A percentile compares a stretch with the other conserved stretches of the same genome.
These are phyloP conservation scores for Hypolimnas misippus DNA, from an alignment of 2,888 invertebrate genomes.

Conservation along the genomic window DNA sequence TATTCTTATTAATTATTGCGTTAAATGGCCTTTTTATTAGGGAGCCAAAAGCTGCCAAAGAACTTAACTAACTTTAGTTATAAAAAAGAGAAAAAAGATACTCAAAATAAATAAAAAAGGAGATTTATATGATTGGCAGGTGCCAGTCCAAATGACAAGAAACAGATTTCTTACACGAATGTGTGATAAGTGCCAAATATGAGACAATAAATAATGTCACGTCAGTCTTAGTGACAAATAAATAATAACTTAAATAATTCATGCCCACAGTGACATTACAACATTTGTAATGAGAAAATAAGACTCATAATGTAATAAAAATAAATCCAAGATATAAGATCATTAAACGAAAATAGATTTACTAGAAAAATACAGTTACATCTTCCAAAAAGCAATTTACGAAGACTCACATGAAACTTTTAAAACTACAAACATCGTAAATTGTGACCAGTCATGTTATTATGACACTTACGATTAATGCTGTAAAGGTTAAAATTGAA, in stretches of 20 bases:
- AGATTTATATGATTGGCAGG: neutral
- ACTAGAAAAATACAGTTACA: slow-evolving; percentile 22
- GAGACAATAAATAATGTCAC: slow-evolving; percentile 19
- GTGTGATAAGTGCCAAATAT: slow-evolving; percentile 10
- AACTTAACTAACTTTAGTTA: no score
- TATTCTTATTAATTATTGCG: no score
- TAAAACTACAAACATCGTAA: neutral
- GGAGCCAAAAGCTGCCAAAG: no score
- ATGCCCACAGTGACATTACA: neutral
- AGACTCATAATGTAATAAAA: slow-evolving; percentile 6
- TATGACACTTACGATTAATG: neutral
- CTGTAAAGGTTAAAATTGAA: slow-evolving; percentile 24
- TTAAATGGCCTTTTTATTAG: no score
- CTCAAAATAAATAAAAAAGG: neutral
- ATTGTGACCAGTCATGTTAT: slow-evolving; percentile 3
- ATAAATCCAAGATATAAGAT: neutral
- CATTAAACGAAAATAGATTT: slow-evolving; percentile 6
- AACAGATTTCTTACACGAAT: neutral
- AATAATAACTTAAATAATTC: slow-evolving; percentile 17
- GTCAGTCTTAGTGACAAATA: slow-evolving; percentile 8
- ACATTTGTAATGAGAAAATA: slow-evolving; percentile 8
- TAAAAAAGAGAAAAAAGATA: no score
- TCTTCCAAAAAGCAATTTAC: slow-evolving; percentile 15
- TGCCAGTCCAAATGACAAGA: neutral
- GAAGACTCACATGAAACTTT: neutral